phyloP scores from a whole-genome alignment of 35 echinoderm and acorn worm species.

The Lytechinus pictus region DNA sequence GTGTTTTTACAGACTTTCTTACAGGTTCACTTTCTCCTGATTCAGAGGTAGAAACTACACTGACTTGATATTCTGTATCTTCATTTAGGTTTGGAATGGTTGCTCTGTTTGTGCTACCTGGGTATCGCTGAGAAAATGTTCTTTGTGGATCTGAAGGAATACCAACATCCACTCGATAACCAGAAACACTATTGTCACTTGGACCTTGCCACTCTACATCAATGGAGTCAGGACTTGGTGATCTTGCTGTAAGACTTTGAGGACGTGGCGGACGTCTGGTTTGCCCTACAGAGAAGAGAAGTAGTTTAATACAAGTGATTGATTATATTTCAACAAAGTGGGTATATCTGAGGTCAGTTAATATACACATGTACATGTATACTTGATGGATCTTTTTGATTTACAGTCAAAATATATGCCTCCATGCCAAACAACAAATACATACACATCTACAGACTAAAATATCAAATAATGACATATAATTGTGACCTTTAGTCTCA shows the following conservation, averaged over 20 bases:
- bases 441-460: too few relatives aligned
- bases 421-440: background rate
- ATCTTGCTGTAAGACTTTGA: background rate
- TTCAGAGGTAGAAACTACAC: background rate
- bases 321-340: background rate
- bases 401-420: too few relatives aligned
- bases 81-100: background rate
- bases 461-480: background rate
- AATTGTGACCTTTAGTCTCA: too few relatives aligned
- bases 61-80: background rate
- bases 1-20: background rate
- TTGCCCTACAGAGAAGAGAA: background rate
- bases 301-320: background rate
- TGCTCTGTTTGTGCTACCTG: background rate
- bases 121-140: background rate
- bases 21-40: constrained; percentile 13
- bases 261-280: background rate
- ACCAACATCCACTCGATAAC: background rate
- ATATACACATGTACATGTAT: too few relatives aligned
- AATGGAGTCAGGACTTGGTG: background rate
- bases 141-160: background rate
- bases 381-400: too few relatives aligned
- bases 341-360: too few relatives aligned
- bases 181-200: background rate
- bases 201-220: background rate